Evolutionary conservation across 1,140 invertebrate genomes (phyloP), one percentile per base, ranked within the genome.

Genomic region (Drosophila littoralis): DNA sequence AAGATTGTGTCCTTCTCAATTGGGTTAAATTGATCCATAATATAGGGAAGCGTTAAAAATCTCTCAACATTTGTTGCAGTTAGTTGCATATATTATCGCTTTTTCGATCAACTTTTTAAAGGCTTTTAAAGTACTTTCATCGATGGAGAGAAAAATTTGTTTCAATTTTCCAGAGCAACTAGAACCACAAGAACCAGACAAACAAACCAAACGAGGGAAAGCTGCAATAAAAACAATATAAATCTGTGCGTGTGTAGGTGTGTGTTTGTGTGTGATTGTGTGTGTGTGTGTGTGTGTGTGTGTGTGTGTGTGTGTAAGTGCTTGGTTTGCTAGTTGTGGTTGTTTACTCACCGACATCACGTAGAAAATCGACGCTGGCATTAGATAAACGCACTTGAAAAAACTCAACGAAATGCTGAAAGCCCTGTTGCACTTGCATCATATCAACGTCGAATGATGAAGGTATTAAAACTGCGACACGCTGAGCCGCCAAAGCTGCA

Each of bases 341-440:
- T 61, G 46, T 65, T 45, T 64, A 91, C 91, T 91, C 60, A 92
- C 91, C 91, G 64, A 90, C 76, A 75, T 91, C 88, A 22, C 57
- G 79, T 55, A 92, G 71, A 46, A 92, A 92, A 74, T 92, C 88
- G 36, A 92, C 88, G 60, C 50, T 83, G 58, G 59, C 77, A 72
- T 92, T 88, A 51, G 63, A 70, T 45, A 91, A 69, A 63, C 84
- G 77, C 74, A 90, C 74, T 74, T 92, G 81, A 68, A 92, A 92
- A 61, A 90, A 92, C 48, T 91, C 85, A 45, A 91, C 61, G 60
- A 92, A 92, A 51, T 84, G 61, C 43, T 83, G 60, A 22, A 92
- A 92, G 33, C 91, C 91, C 79, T 84, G 76, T 77, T 91, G 91
- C 76, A 92, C 82, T 55, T 91, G 77, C 84, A 81, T 81, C 80